These are phyloP conservation scores for Drosophila meridionalis DNA, from an alignment of 2,888 invertebrate genomes.

Conservation along the genomic window DNA sequence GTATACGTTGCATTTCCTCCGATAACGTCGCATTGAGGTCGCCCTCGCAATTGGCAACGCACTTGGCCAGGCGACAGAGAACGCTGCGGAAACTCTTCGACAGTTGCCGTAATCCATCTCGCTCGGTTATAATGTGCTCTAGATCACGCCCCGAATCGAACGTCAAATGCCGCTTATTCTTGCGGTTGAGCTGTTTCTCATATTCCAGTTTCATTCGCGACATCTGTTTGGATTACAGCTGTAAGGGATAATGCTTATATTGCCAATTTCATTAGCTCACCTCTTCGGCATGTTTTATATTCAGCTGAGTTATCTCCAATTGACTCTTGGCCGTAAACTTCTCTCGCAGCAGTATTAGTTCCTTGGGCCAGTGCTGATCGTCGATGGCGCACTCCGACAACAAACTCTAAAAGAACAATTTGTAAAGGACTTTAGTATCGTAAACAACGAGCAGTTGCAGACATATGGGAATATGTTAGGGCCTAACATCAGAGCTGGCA, in stretches of 20 bases:
- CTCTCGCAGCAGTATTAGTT: conserved; percentile 90
- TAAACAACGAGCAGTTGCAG: conserved; percentile 18
- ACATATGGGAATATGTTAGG: conserved; percentile 4
- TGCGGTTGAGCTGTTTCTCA: conserved; percentile 84
- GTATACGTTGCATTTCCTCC: conserved; percentile 85
- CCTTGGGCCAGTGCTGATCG: conserved; percentile 90
- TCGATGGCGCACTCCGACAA: conserved; percentile 89
- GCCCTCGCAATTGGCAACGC: conserved; percentile 91
- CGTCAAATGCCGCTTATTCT: conserved; percentile 83
- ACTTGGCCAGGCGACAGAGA: conserved; percentile 89
- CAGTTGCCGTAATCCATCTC: conserved; percentile 89
- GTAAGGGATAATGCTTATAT: background rate
- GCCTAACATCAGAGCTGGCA: background rate
- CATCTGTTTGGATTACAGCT: conserved; percentile 76
- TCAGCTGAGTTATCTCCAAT: conserved; percentile 87
- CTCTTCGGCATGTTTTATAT: conserved; percentile 88
- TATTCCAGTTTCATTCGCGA: conserved; percentile 84
- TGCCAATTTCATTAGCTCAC: conserved; percentile 79
- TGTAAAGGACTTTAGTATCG: conserved; percentile 9
- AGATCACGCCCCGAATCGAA: conserved; percentile 84
- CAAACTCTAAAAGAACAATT: conserved; percentile 86
- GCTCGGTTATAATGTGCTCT: conserved; percentile 83
- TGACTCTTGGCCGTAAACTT: conserved; percentile 90
- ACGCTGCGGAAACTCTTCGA: conserved; percentile 88
- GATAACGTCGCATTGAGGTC: conserved; percentile 91